Evolutionary conservation across 2,113 vertebrate species (phyloP).

Genomic region (Cololabis saira): DNA sequence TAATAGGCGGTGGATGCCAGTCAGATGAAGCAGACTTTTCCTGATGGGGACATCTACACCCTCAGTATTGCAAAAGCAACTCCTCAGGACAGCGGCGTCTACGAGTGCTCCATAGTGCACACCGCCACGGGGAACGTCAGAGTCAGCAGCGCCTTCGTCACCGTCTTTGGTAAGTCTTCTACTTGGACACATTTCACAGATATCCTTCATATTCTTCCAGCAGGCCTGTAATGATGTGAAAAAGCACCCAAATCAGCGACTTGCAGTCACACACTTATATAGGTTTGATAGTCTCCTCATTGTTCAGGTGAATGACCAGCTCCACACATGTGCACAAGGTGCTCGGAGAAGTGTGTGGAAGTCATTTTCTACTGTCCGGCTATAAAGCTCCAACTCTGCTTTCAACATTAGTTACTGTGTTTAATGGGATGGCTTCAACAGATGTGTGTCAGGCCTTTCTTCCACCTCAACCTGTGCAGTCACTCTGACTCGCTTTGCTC

Average conservation of each 20-base stretch:
- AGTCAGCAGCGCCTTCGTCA: constrained; percentile 83
- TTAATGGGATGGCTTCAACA: constrained; percentile 70
- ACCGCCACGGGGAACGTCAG: constrained; percentile 78
- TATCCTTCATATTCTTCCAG: constrained; percentile 8
- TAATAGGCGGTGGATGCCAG: constrained; percentile 70
- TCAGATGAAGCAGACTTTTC: constrained; percentile 54
- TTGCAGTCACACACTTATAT: background rate
- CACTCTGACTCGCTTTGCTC: constrained; percentile 8
- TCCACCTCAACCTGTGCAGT: constrained; percentile 37
- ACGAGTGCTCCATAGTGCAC: constrained; percentile 88
- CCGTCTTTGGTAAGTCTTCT: constrained; percentile 85
- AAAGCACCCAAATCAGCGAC: background rate
- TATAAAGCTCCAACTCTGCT: constrained; percentile 63
- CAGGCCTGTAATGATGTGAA: constrained; percentile 1
- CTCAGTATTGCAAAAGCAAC: constrained; percentile 86
- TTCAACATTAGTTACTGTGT: constrained; percentile 66
- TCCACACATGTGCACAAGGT: constrained; percentile 21
- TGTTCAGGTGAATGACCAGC: constrained; percentile 20
- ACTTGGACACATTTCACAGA: background rate
- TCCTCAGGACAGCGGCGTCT: constrained; percentile 88
- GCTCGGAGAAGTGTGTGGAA: constrained; percentile 37
- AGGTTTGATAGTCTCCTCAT: constrained; percentile 21
- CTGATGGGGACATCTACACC: constrained; percentile 79
- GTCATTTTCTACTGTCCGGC: constrained; percentile 41
- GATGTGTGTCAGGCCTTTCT: constrained; percentile 65